These are phyloP conservation scores for Rhyacophila evoluta DNA, from an alignment of 2,888 invertebrate species.

Conservation along the genomic window DNA sequence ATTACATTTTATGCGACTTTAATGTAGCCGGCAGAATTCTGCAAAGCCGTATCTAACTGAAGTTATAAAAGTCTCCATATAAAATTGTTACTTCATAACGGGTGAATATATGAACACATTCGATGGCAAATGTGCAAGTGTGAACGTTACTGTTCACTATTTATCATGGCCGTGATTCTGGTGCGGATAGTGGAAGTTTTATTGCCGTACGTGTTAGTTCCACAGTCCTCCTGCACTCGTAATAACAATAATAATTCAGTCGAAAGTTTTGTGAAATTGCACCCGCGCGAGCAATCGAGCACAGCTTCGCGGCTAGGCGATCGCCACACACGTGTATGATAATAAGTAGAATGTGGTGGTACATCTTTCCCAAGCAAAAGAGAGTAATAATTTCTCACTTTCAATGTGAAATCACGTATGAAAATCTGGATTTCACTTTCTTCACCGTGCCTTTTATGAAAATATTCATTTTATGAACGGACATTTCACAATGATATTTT, in stretches of 20 bases:
- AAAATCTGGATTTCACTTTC: no score
- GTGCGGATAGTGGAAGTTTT: slow-evolving; percentile 7
- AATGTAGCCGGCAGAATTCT: no score
- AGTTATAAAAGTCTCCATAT: slow-evolving; percentile 32
- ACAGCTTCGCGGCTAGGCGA: neutral
- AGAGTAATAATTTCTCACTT: no score
- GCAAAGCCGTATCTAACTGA: slow-evolving; percentile 23
- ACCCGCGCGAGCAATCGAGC: slow-evolving; percentile 44
- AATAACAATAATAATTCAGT: slow-evolving; percentile 48
- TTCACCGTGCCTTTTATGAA: no score
- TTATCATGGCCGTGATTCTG: slow-evolving; percentile 32
- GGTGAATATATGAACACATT: slow-evolving; percentile 5
- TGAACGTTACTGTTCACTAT: slow-evolving; percentile 34
- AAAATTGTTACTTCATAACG: slow-evolving; percentile 31
- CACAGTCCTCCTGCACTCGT: slow-evolving; percentile 37
- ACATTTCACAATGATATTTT: no score
- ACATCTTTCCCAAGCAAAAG: neutral
- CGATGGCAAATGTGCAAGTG: slow-evolving; percentile 27
- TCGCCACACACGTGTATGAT: neutral
- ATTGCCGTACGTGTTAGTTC: slow-evolving; percentile 29
- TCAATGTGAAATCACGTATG: no score
- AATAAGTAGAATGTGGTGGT: neutral
- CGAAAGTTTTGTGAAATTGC: slow-evolving; percentile 40
- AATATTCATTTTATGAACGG: no score
- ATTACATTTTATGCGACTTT: no score